phyloP scores from a whole-genome alignment of 2,888 invertebrate species.

The Aproaerema taeniolella region DNA sequence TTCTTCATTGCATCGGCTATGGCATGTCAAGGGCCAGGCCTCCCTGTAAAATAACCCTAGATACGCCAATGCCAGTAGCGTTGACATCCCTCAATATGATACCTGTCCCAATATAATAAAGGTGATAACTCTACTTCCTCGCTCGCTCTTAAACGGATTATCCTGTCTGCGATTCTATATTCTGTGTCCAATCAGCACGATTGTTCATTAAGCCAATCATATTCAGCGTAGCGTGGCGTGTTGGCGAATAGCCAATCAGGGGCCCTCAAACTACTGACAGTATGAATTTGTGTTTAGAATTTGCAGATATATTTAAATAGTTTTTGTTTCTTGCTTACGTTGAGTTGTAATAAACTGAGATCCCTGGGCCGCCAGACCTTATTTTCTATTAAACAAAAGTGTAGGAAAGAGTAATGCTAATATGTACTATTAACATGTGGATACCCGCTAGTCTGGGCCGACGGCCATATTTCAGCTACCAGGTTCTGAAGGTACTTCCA shows the following conservation, averaged over 20 bases:
- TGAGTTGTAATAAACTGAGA: neutral
- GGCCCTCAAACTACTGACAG: conserved; percentile 16
- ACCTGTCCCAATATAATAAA: neutral
- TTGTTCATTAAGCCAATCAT: conserved; percentile 47
- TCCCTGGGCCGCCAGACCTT: neutral
- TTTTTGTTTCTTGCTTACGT: neutral
- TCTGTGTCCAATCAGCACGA: conserved; percentile 32
- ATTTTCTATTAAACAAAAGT: no score
- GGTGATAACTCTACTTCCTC: neutral
- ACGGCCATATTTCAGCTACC: no score
- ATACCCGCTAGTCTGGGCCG: no score
- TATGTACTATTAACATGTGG: no score
- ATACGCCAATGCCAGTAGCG: neutral
- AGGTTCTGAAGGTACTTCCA: no score
- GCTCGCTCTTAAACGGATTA: conserved; percentile 4
- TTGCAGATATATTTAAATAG: conserved; percentile 1
- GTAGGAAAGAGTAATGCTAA: no score
- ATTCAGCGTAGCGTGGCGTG: conserved; percentile 28
- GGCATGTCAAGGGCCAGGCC: no score
- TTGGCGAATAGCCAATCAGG: conserved; percentile 33
- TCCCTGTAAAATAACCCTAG: neutral
- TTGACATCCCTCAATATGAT: neutral
- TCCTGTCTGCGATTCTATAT: conserved; percentile 7
- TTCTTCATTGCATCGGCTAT: no score
- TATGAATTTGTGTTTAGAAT: conserved; percentile 6